phyloP scores from a whole-genome alignment of 2,797 vertebrate species.

The Trachurus trachurus region DNA sequence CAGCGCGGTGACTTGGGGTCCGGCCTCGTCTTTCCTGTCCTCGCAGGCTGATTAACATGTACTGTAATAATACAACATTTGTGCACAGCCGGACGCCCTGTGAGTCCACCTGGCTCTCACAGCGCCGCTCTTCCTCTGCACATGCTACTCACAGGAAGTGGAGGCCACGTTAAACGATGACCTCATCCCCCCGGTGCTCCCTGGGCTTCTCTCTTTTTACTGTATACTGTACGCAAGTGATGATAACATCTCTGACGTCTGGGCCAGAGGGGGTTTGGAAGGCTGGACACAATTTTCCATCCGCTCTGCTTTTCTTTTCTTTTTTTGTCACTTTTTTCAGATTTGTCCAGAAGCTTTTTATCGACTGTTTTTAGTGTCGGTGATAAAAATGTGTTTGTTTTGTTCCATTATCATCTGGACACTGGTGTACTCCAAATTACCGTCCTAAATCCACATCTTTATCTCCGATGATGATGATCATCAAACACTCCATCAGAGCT shows the following conservation, averaged over 20 bases:
- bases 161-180: constrained; percentile 65
- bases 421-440: background rate
- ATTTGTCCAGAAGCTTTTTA: constrained; percentile 13
- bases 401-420: background rate
- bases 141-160: constrained; percentile 73
- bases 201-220: constrained; percentile 12
- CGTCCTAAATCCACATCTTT: constrained; percentile 21
- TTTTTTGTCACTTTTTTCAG: constrained; percentile 20
- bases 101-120: constrained; percentile 73
- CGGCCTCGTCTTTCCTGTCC: constrained; percentile 40
- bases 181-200: constrained; percentile 52
- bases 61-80: constrained; percentile 81
- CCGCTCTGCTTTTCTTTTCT: constrained; percentile 7
- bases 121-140: constrained; percentile 74
- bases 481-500: constrained; percentile 18
- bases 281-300: constrained; percentile 44
- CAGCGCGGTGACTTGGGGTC: constrained; percentile 45
- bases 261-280: constrained; percentile 11
- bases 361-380: background rate
- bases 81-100: constrained; percentile 67
- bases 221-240: constrained; percentile 41
- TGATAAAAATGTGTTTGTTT: background rate
- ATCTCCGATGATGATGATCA: constrained; percentile 5
- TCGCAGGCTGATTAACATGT: constrained; percentile 74
- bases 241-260: constrained; percentile 29